Evolutionary conservation across 1,140 invertebrate genomes (phyloP).

Genomic region (Drepana arcuata): DNA sequence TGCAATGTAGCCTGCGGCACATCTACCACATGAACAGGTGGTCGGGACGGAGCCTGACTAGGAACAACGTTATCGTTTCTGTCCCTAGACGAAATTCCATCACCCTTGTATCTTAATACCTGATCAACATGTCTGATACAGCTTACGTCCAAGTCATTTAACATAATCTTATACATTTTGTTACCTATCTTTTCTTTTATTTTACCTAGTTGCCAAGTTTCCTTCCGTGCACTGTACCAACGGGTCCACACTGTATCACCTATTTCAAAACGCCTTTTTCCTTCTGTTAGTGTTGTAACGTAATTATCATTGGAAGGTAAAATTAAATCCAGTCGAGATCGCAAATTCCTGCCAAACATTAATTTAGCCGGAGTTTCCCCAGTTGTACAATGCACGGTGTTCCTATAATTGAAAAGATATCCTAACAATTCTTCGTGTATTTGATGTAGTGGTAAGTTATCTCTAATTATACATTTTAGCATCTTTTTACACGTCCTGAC

Average conservation of each 20-base stretch:
- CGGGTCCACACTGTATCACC: slow-evolving; percentile 11
- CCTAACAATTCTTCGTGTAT: slow-evolving; percentile 13
- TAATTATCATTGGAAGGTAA: not conserved
- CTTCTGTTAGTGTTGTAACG: not conserved
- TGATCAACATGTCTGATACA: slow-evolving; percentile 14
- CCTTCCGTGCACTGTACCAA: slow-evolving; percentile 13
- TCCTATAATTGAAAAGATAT: slow-evolving; percentile 23
- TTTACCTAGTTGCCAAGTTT: slow-evolving; percentile 11
- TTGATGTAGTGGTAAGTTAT: not conserved
- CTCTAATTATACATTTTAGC: slow-evolving; percentile 9
- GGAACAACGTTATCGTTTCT: too few species aligned
- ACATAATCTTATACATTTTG: slow-evolving; percentile 12
- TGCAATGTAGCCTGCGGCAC: too few species aligned
- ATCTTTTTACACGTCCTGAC: slow-evolving; percentile 19
- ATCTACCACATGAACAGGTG: too few species aligned
- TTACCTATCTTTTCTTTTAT: slow-evolving; percentile 7
- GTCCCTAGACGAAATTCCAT: too few species aligned
- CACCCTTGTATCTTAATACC: slow-evolving; percentile 10
- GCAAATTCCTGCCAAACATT: slow-evolving; percentile 15
- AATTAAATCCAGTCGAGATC: slow-evolving; percentile 7
- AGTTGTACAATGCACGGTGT: slow-evolving; percentile 18
- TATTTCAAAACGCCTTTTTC: slow-evolving; percentile 6
- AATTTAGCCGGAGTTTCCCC: slow-evolving; percentile 14
- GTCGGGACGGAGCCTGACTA: too few species aligned
- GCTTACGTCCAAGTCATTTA: slow-evolving; percentile 1